Percentiles rank a stretch among this genome's conserved stretches.
Conservation (phyloP, 1,140 invertebrate species). For the Bombus confusus region DNA sequence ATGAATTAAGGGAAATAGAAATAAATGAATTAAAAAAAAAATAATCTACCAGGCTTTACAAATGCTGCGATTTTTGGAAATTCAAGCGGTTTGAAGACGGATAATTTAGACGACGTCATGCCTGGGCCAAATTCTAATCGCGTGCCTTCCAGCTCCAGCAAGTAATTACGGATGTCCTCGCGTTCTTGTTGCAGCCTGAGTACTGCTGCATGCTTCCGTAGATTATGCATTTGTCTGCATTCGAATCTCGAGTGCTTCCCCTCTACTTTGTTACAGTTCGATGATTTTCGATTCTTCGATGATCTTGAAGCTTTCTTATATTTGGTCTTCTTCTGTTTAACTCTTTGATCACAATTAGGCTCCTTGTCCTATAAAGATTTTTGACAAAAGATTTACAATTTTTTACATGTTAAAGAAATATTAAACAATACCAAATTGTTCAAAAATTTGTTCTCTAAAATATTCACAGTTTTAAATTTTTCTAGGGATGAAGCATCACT, state of each 20-base stretch:
- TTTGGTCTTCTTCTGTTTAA: conserved; percentile 16
- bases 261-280: conserved; percentile 25
- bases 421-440: background rate
- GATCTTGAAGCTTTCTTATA: conserved; percentile 1
- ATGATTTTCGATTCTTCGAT: conserved; percentile 10
- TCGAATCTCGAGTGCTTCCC: conserved; percentile 41
- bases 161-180: conserved; percentile 61
- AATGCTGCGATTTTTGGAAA: conserved; percentile 70
- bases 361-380: background rate
- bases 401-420: background rate
- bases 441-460: background rate
- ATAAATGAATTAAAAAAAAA: background rate
- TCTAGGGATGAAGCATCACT: background rate
- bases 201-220: conserved; percentile 44
- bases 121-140: conserved; percentile 31
- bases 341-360: background rate
- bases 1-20: background rate
- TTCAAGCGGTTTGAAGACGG: conserved; percentile 66
- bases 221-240: conserved; percentile 29
- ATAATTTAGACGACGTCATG: background rate
- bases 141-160: conserved; percentile 55
- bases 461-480: conserved; percentile 10
- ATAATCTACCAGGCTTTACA: conserved; percentile 2
- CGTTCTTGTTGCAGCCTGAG: conserved; percentile 60
- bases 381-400: background rate